Percentiles rank a stretch among this genome's conserved stretches.
These are phyloP conservation scores for Poecile montanus DNA, from an alignment of 2,797 vertebrate genomes.

Conservation along the genomic window DNA sequence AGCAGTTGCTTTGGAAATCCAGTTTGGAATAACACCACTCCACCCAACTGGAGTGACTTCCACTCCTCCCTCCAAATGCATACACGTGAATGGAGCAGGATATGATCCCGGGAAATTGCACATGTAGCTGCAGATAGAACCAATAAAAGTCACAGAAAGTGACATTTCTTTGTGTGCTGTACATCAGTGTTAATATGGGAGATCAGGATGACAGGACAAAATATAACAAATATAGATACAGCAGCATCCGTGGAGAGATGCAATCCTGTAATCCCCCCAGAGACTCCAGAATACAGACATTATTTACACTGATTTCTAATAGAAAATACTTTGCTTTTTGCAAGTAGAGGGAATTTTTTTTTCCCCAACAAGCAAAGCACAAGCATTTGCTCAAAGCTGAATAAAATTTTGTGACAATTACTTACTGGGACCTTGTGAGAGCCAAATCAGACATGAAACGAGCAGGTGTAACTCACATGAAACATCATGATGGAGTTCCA, in stretches of 20 bases:
- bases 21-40: neutral
- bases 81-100: neutral
- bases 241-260: neutral
- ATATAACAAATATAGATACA: neutral
- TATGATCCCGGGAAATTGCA: neutral
- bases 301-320: slow-evolving; percentile 1
- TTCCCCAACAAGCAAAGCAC: neutral
- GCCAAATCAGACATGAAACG: neutral
- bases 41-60: neutral
- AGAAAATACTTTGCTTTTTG: neutral
- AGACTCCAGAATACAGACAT: neutral
- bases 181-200: neutral
- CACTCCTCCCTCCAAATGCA: neutral
- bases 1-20: neutral
- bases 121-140: neutral
- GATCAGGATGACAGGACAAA: neutral
- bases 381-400: neutral
- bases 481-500: neutral
- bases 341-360: neutral
- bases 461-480: neutral
- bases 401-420: neutral
- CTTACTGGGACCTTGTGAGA: neutral
- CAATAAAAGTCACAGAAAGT: neutral
- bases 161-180: neutral
- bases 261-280: neutral